Evolutionary conservation across 2,797 vertebrate species (phyloP).

Genomic region (Enteromius unitaeniatus): DNA sequence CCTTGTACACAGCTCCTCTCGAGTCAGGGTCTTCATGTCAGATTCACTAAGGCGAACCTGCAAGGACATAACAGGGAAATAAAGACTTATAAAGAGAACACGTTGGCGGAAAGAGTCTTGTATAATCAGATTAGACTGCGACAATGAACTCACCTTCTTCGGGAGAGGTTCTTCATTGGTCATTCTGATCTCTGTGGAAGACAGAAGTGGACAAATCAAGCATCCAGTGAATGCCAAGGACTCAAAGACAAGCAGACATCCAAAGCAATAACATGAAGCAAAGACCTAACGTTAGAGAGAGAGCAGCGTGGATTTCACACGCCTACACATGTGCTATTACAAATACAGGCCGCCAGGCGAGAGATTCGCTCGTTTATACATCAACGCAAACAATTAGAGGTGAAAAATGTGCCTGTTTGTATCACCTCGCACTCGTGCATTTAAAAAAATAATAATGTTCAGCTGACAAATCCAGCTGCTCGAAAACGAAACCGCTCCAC

Average conservation of each 20-base stretch:
- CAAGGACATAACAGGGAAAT: constrained; percentile 53
- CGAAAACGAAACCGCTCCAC: background rate
- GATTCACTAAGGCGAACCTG: constrained; percentile 98
- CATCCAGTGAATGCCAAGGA: background rate
- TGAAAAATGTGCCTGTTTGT: background rate
- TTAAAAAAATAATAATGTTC: background rate
- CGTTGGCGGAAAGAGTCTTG: background rate
- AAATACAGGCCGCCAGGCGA: constrained; percentile 18
- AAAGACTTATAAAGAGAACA: constrained; percentile 28
- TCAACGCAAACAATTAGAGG: background rate
- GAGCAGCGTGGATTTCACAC: constrained; percentile 18
- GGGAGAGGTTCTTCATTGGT: constrained; percentile 99
- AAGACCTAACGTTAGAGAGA: background rate
- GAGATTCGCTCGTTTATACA: background rate
- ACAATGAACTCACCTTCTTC: constrained; percentile 87
- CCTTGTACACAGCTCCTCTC: constrained; percentile 96
- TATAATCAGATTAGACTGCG: constrained; percentile 14
- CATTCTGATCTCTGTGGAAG: constrained; percentile 86
- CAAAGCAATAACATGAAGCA: background rate
- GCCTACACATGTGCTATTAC: constrained; percentile 27
- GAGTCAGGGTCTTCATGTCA: constrained; percentile 96
- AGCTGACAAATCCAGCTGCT: background rate
- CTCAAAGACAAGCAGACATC: background rate
- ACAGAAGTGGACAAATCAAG: constrained; percentile 1
- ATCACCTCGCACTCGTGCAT: background rate